These are phyloP conservation scores for Gallinago paraguaiae DNA, from an alignment of 2,113 vertebrate genomes.

Conservation along the genomic window DNA sequence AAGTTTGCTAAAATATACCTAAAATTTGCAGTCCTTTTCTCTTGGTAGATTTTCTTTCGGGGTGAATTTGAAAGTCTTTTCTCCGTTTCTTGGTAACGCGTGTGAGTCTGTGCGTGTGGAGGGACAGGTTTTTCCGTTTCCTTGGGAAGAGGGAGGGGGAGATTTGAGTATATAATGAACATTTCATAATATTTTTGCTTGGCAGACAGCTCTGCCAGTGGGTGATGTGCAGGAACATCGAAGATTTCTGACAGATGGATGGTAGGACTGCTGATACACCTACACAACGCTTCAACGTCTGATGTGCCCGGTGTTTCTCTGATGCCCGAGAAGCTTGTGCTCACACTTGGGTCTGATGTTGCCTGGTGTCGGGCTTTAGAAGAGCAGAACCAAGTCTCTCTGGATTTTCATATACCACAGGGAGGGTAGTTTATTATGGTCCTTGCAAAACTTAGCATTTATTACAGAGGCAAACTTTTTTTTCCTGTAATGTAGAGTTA, in stretches of 20 bases:
- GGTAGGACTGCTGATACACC: conserved; percentile 72
- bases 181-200: conserved; percentile 68
- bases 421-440: neutral
- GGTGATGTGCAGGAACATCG: conserved; percentile 72
- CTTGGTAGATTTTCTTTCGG: conserved; percentile 15
- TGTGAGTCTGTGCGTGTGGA: neutral
- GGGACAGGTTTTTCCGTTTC: conserved; percentile 47
- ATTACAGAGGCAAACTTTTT: rapidly evolving
- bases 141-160: neutral
- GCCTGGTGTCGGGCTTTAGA: neutral
- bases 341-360: conserved; percentile 11
- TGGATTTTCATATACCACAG: neutral
- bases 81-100: conserved; percentile 26
- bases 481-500: neutral
- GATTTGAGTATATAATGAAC: conserved; percentile 58
- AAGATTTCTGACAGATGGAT: conserved; percentile 72
- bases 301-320: conserved; percentile 55
- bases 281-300: conserved; percentile 48
- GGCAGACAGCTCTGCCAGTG: conserved; percentile 68
- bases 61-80: conserved; percentile 46
- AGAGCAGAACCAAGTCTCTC: conserved; percentile 5
- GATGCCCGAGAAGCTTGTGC: conserved; percentile 15
- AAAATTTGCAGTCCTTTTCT: conserved; percentile 29
- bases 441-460: neutral
- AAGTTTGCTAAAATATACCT: conserved; percentile 52